phyloP scores from a whole-genome alignment of 2,888 invertebrate genomes.

The Perithous albicinctus region DNA sequence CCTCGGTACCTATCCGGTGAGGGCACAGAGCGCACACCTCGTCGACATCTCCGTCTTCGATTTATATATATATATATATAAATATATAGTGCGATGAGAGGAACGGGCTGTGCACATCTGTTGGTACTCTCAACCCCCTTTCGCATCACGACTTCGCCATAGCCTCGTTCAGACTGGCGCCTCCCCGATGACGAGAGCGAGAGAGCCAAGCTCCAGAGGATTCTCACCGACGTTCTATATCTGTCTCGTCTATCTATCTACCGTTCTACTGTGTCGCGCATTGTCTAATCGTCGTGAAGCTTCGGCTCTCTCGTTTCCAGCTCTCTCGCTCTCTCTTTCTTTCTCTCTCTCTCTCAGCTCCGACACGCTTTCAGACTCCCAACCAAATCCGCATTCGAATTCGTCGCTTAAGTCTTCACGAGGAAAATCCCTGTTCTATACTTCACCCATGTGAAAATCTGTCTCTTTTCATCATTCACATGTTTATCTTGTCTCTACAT shows the following conservation, averaged over 20 bases:
- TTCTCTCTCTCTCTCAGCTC: conserved; percentile 45
- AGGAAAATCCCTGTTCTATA: conserved; percentile 34
- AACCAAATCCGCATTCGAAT: conserved; percentile 80
- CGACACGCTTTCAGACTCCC: conserved; percentile 74
- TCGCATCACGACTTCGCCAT: conserved; percentile 63
- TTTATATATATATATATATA: too few relatives aligned
- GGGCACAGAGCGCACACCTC: conserved; percentile 32
- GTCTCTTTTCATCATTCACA: conserved; percentile 23
- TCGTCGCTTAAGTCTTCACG: conserved; percentile 72
- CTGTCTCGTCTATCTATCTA: neutral
- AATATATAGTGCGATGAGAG: conserved; percentile 57
- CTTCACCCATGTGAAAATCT: conserved; percentile 10
- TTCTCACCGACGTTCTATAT: conserved; percentile 55
- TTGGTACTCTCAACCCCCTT: conserved; percentile 79
- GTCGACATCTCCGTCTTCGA: conserved; percentile 17
- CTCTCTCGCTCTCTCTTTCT: conserved; percentile 10
- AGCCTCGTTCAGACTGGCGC: conserved; percentile 69
- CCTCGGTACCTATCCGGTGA: conserved; percentile 29
- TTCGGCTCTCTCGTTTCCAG: conserved; percentile 25
- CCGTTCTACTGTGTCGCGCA: too few relatives aligned
- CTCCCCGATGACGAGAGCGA: conserved; percentile 47
- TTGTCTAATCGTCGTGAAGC: neutral
- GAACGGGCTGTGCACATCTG: conserved; percentile 78
- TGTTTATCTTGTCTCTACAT: conserved; percentile 3
- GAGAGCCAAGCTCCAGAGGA: conserved; percentile 5